Evolutionary conservation across 1,140 invertebrate genomes (phyloP).

Genomic region (Dendrolimus kikuchii): DNA sequence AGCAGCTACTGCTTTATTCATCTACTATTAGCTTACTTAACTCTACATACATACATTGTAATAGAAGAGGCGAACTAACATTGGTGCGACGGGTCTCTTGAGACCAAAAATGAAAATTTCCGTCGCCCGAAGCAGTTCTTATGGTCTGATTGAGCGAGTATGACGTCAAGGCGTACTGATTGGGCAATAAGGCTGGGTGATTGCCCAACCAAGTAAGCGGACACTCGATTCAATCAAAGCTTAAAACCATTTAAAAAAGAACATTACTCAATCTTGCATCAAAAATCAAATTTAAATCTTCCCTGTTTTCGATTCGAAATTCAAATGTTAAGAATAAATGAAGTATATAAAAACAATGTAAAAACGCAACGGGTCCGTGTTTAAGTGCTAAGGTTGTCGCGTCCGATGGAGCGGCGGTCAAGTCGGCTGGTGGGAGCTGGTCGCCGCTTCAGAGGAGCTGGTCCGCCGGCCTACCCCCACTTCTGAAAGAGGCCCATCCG

Average conservation of each 20-base stretch:
- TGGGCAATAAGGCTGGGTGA: constrained; percentile 72
- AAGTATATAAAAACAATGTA: constrained; percentile 3
- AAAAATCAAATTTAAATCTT: constrained; percentile 44
- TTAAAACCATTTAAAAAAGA: constrained; percentile 23
- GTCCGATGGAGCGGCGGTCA: constrained; percentile 44
- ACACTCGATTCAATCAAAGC: constrained; percentile 60
- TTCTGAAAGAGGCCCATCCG: constrained; percentile 92
- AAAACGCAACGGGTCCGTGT: constrained; percentile 55
- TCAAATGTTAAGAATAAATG: background rate
- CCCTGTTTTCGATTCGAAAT: constrained; percentile 55
- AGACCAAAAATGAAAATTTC: constrained; percentile 37
- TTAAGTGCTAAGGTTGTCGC: constrained; percentile 44
- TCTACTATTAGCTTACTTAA: constrained; percentile 54
- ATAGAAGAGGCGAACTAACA: constrained; percentile 45
- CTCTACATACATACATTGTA: constrained; percentile 71
- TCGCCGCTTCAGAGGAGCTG: constrained; percentile 37
- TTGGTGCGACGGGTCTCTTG: constrained; percentile 31
- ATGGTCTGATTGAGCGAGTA: constrained; percentile 54
- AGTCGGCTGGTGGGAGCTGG: constrained; percentile 36
- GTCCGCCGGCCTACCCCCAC: constrained; percentile 78
- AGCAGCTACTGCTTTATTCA: constrained; percentile 44
- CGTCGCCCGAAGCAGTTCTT: constrained; percentile 40
- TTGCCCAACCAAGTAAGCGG: constrained; percentile 69
- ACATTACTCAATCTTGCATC: constrained; percentile 9
- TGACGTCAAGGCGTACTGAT: constrained; percentile 59